Evolutionary conservation across 2,113 vertebrate genomes (phyloP).

Genomic region (Gopherus evgoodei): DNA sequence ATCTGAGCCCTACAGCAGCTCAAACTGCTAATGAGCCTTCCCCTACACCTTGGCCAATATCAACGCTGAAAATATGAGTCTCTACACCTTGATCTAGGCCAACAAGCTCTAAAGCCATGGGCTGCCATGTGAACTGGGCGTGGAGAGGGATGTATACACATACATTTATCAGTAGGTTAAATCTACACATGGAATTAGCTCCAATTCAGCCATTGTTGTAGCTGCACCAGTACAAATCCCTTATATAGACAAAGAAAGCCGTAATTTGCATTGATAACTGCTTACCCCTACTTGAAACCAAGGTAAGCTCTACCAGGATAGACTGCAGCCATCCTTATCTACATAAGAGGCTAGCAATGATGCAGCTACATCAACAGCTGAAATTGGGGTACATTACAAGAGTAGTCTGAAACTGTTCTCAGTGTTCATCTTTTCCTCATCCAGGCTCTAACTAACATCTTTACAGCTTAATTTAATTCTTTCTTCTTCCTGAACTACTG

Average conservation of each 20-base stretch:
- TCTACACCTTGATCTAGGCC: no score
- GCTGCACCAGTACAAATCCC: not conserved
- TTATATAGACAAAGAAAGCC: not conserved
- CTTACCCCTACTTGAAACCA: not conserved
- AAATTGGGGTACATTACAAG: not conserved
- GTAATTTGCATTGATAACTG: not conserved
- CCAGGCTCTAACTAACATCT: not conserved
- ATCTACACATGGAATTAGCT: not conserved
- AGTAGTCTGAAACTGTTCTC: not conserved
- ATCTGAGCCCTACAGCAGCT: no score
- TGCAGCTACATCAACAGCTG: not conserved
- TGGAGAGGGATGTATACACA: no score
- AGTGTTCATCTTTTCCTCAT: not conserved
- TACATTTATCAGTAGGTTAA: no score
- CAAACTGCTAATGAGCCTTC: no score
- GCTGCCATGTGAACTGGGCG: no score
- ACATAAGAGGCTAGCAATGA: not conserved
- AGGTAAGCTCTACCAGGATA: not conserved
- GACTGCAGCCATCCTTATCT: not conserved
- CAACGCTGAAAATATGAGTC: no score
- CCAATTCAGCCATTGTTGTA: not conserved
- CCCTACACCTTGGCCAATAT: no score
- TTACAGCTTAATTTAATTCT: not conserved
- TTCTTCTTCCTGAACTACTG: not conserved
- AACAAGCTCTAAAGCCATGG: no score